A percentile compares a stretch with the other conserved stretches of the same genome.
Conservation (phyloP, 2,113 vertebrate genomes). For the Stigmatopora nigra region DNA sequence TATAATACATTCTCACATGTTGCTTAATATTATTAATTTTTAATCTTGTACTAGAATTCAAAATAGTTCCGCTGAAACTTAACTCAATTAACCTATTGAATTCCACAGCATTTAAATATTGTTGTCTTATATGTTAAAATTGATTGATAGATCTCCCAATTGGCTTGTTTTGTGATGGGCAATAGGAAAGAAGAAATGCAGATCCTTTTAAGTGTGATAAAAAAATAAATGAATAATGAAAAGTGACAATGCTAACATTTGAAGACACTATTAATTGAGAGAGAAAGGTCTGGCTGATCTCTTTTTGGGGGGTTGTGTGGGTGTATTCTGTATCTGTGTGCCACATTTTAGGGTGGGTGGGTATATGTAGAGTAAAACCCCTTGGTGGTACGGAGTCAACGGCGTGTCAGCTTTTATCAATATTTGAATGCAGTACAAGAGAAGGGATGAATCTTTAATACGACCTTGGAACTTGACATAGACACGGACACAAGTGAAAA, state of each 20-base stretch:
- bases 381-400: slow-evolving; percentile 30
- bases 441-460: slow-evolving; percentile 58
- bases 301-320: not conserved
- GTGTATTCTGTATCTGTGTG: not conserved
- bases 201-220: not conserved
- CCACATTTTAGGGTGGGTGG: not conserved
- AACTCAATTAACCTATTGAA: not conserved
- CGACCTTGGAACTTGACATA: slow-evolving; percentile 47
- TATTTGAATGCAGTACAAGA: slow-evolving; percentile 53
- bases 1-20: no score
- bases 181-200: not conserved
- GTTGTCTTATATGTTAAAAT: not conserved
- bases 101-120: no score
- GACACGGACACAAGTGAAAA: slow-evolving; percentile 24
- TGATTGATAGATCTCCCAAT: not conserved
- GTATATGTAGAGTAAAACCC: slow-evolving; percentile 6
- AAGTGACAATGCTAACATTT: not conserved
- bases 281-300: not conserved
- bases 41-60: not conserved
- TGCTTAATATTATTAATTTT: not conserved
- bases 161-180: not conserved
- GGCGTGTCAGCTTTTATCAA: slow-evolving; percentile 52
- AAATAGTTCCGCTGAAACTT: not conserved
- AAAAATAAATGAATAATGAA: not conserved
- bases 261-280: not conserved